Evolutionary conservation across 1,140 invertebrate genomes (phyloP).

Genomic region (Varroa destructor): DNA sequence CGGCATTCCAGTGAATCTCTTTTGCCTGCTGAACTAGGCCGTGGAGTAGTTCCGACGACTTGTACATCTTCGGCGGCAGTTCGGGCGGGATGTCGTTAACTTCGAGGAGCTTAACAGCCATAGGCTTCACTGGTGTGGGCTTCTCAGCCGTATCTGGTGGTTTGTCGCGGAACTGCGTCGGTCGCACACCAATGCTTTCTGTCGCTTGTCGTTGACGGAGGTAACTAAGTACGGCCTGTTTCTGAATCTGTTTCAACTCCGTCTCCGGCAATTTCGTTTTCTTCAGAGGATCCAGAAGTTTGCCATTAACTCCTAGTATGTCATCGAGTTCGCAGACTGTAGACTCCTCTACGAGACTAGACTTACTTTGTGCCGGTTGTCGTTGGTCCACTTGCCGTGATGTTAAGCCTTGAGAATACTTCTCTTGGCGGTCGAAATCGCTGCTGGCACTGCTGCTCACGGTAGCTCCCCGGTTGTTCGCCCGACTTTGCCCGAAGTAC

Average conservation of each 20-base stretch:
- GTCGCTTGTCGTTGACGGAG: constrained; percentile 12
- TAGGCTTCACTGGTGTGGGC: constrained; percentile 10
- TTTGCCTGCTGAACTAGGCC: not conserved
- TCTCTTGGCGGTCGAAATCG: constrained; percentile 6
- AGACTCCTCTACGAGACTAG: constrained; percentile 12
- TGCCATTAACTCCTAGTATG: constrained; percentile 34
- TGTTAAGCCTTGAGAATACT: constrained; percentile 33
- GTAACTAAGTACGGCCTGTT: constrained; percentile 56
- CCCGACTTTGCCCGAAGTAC: constrained; percentile 42
- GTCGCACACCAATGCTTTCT: not conserved
- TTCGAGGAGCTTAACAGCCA: constrained; percentile 26
- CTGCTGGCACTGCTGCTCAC: constrained; percentile 9
- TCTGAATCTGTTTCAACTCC: constrained; percentile 68
- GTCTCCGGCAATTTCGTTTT: constrained; percentile 56
- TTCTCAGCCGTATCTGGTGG: constrained; percentile 15
- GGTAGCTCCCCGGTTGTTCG: not conserved
- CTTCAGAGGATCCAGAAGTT: constrained; percentile 59
- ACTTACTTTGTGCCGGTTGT: constrained; percentile 38
- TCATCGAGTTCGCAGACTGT: constrained; percentile 6
- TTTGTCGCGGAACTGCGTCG: constrained; percentile 9
- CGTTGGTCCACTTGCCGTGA: constrained; percentile 35
- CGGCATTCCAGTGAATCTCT: not conserved
- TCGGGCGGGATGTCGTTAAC: constrained; percentile 5
- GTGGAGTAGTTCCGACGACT: constrained; percentile 25
- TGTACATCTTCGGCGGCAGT: constrained; percentile 19